phyloP scores from a whole-genome alignment of 2,113 vertebrate species.

The Otocyon megalotis region DNA sequence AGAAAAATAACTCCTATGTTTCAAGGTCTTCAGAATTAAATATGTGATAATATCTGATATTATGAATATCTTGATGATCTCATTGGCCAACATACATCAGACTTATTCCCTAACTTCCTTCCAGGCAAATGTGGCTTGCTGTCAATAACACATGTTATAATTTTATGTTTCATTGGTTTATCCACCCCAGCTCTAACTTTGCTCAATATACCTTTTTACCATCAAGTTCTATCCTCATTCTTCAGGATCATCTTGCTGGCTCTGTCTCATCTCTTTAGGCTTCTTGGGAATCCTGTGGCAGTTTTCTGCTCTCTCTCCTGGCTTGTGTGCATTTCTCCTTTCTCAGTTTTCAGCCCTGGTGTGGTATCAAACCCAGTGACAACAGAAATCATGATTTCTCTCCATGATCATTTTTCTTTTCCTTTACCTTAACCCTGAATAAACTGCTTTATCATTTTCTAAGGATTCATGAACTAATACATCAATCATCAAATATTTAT shows the following conservation, averaged over 20 bases:
- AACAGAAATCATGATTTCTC: background rate
- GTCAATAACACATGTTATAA: background rate
- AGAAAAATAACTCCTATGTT: background rate
- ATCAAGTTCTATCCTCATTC: background rate
- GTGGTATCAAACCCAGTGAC: background rate
- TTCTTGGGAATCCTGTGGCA: background rate
- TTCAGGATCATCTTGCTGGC: background rate
- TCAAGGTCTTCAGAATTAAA: background rate
- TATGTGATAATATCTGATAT: background rate
- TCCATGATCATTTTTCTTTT: background rate
- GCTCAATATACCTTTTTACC: background rate
- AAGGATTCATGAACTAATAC: background rate
- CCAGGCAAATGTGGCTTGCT: background rate
- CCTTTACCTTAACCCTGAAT: background rate
- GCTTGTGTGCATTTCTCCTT: background rate
- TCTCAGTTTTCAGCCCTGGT: fast-evolving
- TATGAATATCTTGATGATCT: background rate
- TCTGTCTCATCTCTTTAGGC: background rate
- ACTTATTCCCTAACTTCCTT: background rate
- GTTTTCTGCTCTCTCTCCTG: background rate
- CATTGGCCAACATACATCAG: background rate
- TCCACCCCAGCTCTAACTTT: background rate
- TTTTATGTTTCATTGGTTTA: background rate
- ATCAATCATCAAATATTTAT: constrained; percentile 49
- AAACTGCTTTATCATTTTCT: constrained; percentile 14